Base-by-base conservation (phyloP, 2,797 vertebrate genomes). In the Thaleichthys pacificus region DNA sequence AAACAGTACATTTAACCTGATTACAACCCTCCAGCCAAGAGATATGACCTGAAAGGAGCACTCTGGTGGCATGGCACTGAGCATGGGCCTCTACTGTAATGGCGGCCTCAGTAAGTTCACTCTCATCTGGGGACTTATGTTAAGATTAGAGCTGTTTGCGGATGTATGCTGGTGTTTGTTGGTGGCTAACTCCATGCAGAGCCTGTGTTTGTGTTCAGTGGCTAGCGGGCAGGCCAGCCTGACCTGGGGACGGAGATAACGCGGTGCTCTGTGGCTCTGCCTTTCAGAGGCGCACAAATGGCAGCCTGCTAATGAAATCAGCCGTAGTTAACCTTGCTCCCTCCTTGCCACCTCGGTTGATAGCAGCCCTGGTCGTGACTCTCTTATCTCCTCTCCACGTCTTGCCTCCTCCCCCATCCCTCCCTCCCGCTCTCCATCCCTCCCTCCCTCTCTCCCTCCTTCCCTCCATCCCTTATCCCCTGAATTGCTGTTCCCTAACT, bases 1-100 rank as follows among this genome's bases (percentile, higher is more conserved):
- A 83, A 84, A 74, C 68, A 82, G 80, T 90, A 89, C 85, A 84
- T 85, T 81, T 94, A 95, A 95, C 92, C 87, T 83, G 81, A 91
- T 96, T 95, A 94, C 68, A 86, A 88, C 80, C 86, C 8, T 26
- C 57, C 21, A 60, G 84, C 72, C 0, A 80, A 83, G 21, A 76
- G 81, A 86, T 88, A 88, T 85, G 82, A 88, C 80, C 85, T 75
- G 82, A 81, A 84, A 77, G 74, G 72, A 75, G 73, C 75, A 84
- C 80, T 82, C 75, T 67, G 78, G 1, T 17, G 47, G 2, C 7
- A 6, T 49, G 75, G 65, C 73, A 14, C 68, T 83, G 65, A 77
- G 62, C 22, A 54, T 58, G 81, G 9, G 83, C 30, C 76, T 75
- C 71, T 85, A 73, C 84, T 80, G 74, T 61, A 60, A 28, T 22